Evolutionary conservation across 2,797 vertebrate species (phyloP).

Genomic region (Todus mexicanus): DNA sequence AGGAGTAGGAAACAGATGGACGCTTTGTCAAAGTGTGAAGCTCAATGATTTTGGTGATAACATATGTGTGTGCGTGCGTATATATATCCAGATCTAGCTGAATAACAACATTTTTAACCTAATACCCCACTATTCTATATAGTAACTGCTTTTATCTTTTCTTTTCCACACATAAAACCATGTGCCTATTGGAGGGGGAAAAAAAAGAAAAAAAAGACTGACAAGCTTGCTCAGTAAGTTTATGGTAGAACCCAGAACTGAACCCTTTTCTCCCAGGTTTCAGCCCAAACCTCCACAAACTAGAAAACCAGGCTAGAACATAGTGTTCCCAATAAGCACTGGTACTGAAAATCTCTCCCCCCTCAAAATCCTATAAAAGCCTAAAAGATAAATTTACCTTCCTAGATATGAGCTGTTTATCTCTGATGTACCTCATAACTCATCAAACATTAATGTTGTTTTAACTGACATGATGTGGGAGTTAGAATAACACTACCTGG

Average conservation of each 20-base stretch:
- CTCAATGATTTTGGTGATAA: not conserved
- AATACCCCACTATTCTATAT: not conserved
- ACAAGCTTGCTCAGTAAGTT: not conserved
- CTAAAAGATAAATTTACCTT: not conserved
- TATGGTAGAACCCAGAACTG: not conserved
- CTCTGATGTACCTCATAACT: not conserved
- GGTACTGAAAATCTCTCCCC: not conserved
- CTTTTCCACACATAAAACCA: not conserved
- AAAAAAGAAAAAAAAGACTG: not conserved
- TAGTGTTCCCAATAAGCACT: not conserved
- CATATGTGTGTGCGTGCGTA: not conserved
- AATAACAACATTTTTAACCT: slow-evolving; percentile 12
- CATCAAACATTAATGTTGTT: not conserved
- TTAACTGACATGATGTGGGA: not conserved
- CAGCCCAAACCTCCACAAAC: not conserved
- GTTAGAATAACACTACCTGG: not conserved
- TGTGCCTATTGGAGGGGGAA: not conserved
- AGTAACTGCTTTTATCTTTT: not conserved
- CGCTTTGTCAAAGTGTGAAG: not conserved
- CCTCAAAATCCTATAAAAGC: not conserved
- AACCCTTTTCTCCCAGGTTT: not conserved
- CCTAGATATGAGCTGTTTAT: not conserved
- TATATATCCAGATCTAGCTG: not conserved
- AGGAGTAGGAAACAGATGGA: slow-evolving; percentile 16
- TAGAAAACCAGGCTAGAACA: not conserved